Percentiles rank a stretch among this genome's conserved stretches.
phyloP scores from a whole-genome alignment of 2,888 invertebrate species.

The Drosophila phalerata region DNA sequence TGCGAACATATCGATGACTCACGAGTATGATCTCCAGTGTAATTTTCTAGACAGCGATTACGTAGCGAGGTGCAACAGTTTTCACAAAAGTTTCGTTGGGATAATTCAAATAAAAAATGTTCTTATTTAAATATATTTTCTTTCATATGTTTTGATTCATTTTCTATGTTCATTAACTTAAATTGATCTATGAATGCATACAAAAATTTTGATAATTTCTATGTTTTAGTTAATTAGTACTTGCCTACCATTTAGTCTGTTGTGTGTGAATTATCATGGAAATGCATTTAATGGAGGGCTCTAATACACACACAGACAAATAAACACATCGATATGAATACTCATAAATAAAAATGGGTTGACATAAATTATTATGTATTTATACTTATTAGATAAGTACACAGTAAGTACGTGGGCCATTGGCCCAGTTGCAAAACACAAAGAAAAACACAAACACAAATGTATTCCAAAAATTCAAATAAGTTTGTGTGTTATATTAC shows the following conservation, averaged over 20 bases:
- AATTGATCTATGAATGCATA: conserved; percentile 35
- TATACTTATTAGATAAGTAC: conserved; percentile 19
- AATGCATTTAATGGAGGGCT: conserved; percentile 21
- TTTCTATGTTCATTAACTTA: conserved; percentile 75
- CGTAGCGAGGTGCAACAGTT: conserved; percentile 50
- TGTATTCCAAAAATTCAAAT: conserved; percentile 40
- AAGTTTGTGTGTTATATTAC: conserved; percentile 70
- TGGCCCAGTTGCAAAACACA: conserved; percentile 35
- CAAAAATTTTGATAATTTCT: conserved; percentile 6
- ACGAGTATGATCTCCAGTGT: conserved; percentile 76
- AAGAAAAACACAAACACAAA: conserved; percentile 33
- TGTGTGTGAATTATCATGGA: conserved; percentile 20
- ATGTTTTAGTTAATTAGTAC: conserved; percentile 17
- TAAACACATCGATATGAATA: conserved; percentile 55
- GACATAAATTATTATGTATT: conserved; percentile 25
- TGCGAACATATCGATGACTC: conserved; percentile 67
- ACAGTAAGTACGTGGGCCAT: conserved; percentile 8
- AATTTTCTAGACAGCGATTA: conserved; percentile 75
- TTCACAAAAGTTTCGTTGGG: conserved; percentile 42
- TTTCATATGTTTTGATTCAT: conserved; percentile 31
- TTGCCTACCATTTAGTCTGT: conserved; percentile 43
- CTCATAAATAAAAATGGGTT: conserved; percentile 52
- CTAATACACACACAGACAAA: conserved; percentile 43
- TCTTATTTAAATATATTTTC: conserved; percentile 28
- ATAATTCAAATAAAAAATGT: conserved; percentile 50